Evolutionary conservation across 2,797 vertebrate species (phyloP).

Genomic region (Iguana delicatissima): DNA sequence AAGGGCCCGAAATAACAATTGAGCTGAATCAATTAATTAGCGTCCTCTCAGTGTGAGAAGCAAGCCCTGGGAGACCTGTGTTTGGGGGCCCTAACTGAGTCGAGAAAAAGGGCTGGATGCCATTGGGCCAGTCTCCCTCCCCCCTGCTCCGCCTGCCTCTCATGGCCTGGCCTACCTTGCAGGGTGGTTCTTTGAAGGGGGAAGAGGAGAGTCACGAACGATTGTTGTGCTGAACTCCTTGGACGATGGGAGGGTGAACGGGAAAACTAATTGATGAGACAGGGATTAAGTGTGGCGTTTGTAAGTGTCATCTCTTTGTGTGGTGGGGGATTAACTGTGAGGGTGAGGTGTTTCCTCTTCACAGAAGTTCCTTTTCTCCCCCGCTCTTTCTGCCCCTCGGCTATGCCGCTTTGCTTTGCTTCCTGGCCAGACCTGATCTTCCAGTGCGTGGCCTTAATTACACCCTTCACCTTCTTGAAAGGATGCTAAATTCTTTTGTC

Average conservation of each 20-base stretch:
- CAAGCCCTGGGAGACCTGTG: too few species aligned
- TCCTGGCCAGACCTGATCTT: not conserved
- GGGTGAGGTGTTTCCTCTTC: not conserved
- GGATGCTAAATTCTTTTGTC: not conserved
- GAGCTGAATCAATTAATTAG: too few species aligned
- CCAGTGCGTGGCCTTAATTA: not conserved
- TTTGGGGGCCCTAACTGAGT: too few species aligned
- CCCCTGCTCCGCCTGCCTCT: too few species aligned
- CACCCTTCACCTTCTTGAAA: not conserved
- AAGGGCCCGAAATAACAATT: too few species aligned
- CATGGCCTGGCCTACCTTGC: too few species aligned
- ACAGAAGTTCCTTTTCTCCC: not conserved
- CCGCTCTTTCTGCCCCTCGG: not conserved
- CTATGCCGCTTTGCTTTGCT: not conserved
- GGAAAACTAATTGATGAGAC: not conserved
- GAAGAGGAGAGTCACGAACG: too few species aligned
- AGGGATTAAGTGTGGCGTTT: too few species aligned
- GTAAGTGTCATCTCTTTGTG: not conserved
- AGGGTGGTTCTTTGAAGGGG: too few species aligned
- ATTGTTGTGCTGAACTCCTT: not conserved
- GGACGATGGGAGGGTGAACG: not conserved
- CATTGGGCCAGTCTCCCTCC: too few species aligned
- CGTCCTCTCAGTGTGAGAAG: too few species aligned
- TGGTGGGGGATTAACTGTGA: not conserved
- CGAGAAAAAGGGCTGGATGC: too few species aligned